phyloP scores from a whole-genome alignment of 2,888 invertebrate species.

The Apomyelois bistriatella region DNA sequence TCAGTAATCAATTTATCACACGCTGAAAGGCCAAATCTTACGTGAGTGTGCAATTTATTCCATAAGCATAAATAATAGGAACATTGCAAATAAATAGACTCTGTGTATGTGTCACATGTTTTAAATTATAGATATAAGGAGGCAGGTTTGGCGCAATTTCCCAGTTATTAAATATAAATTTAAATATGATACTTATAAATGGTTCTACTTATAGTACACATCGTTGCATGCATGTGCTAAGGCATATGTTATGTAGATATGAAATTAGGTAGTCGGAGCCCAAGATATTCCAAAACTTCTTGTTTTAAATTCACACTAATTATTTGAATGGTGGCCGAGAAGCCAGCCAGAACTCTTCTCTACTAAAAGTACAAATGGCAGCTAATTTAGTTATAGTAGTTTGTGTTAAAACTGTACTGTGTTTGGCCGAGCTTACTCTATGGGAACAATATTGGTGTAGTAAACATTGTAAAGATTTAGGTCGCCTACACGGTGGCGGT shows the following conservation, averaged over 20 bases:
- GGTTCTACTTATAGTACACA: constrained; percentile 27
- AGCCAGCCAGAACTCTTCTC: constrained; percentile 17
- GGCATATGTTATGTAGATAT: constrained; percentile 65
- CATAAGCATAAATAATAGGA: constrained; percentile 26
- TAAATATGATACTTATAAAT: constrained; percentile 20
- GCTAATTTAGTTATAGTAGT: constrained; percentile 51
- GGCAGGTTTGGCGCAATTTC: constrained; percentile 28
- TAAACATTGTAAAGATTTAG: constrained; percentile 31
- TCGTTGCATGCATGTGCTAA: constrained; percentile 52
- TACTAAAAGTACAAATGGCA: constrained; percentile 62
- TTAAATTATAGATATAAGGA: constrained; percentile 24
- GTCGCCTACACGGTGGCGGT: background rate
- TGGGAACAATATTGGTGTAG: constrained; percentile 74
- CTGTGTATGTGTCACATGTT: constrained; percentile 30
- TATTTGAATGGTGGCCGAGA: constrained; percentile 1
- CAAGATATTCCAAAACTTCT: constrained; percentile 23
- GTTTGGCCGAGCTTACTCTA: constrained; percentile 73
- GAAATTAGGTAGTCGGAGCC: constrained; percentile 41
- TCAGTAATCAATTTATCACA: constrained; percentile 21
- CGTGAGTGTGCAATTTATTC: constrained; percentile 29
- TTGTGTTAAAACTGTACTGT: constrained; percentile 35
- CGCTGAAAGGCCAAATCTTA: constrained; percentile 25
- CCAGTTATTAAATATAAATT: background rate
- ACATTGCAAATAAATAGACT: constrained; percentile 25
- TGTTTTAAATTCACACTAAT: constrained; percentile 13